Percentiles rank a stretch among this genome's conserved stretches.
These are phyloP conservation scores for Accipiter virgatus DNA, from an alignment of 2,113 vertebrate genomes.

Conservation along the genomic window DNA sequence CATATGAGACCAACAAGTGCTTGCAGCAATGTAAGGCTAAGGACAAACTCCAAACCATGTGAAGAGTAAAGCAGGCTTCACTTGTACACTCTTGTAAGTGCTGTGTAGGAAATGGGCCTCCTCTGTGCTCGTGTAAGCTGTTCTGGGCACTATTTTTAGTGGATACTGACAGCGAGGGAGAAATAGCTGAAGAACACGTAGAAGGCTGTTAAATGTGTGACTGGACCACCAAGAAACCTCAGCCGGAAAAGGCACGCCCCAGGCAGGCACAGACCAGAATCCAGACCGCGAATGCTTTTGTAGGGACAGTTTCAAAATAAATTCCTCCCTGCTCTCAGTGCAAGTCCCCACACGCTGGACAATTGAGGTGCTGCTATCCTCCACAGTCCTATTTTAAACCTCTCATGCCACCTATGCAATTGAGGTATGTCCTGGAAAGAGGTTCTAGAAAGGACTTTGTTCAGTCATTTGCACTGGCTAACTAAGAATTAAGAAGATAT, in stretches of 20 bases:
- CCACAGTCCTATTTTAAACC: neutral
- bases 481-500: neutral
- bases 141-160: neutral
- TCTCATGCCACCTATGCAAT: neutral
- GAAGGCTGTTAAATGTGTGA: neutral
- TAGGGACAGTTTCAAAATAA: neutral
- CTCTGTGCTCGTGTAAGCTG: neutral
- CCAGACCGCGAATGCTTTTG: neutral
- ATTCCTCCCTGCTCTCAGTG: neutral
- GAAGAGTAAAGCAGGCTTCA: neutral
- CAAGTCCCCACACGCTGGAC: neutral
- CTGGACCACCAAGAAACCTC: neutral
- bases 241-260: neutral
- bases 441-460: neutral
- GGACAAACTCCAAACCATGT: neutral
- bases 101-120: neutral
- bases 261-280: neutral
- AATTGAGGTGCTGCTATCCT: neutral
- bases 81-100: neutral
- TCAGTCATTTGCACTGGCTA: neutral
- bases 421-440: neutral
- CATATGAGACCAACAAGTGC: neutral
- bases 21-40: neutral
- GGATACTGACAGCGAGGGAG: neutral
- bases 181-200: neutral